Percentiles rank a stretch among this genome's conserved stretches.
These are phyloP conservation scores for Buceros bicornis DNA, from an alignment of 2,797 vertebrate species.

Conservation along the genomic window DNA sequence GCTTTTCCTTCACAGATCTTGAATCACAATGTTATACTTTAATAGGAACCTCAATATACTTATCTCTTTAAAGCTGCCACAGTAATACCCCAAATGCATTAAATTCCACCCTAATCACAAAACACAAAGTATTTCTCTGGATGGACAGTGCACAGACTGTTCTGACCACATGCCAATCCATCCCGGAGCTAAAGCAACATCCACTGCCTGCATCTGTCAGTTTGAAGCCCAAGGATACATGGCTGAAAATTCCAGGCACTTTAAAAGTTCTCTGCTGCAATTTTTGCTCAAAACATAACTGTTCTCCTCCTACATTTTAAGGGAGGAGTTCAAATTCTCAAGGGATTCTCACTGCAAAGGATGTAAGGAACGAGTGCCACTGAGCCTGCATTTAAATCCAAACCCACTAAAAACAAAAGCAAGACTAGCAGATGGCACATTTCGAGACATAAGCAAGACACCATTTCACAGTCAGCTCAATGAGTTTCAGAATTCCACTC, in stretches of 20 bases:
- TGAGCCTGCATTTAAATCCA: neutral
- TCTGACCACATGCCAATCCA: constrained; percentile 37
- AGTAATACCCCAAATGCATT: constrained; percentile 28
- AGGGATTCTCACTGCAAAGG: neutral
- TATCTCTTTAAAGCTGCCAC: constrained; percentile 52
- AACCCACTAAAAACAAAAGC: neutral
- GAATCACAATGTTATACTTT: constrained; percentile 73
- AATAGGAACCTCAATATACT: constrained; percentile 68
- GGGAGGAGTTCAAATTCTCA: neutral
- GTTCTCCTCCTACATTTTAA: neutral
- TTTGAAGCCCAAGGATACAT: neutral
- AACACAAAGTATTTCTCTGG: constrained; percentile 3
- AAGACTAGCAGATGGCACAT: neutral
- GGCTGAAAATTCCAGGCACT: neutral
- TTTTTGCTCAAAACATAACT: neutral
- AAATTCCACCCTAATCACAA: constrained; percentile 16
- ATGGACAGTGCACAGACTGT: neutral
- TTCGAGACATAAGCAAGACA: neutral
- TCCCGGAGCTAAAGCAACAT: constrained; percentile 3
- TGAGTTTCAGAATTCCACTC: neutral
- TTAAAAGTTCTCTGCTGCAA: neutral
- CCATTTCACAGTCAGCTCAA: neutral
- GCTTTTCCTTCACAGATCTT: constrained; percentile 76
- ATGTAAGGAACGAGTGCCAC: neutral
- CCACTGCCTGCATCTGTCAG: neutral